These are phyloP conservation scores for Ginglymostoma cirratum DNA, from an alignment of 2,113 vertebrate species.

Conservation along the genomic window DNA sequence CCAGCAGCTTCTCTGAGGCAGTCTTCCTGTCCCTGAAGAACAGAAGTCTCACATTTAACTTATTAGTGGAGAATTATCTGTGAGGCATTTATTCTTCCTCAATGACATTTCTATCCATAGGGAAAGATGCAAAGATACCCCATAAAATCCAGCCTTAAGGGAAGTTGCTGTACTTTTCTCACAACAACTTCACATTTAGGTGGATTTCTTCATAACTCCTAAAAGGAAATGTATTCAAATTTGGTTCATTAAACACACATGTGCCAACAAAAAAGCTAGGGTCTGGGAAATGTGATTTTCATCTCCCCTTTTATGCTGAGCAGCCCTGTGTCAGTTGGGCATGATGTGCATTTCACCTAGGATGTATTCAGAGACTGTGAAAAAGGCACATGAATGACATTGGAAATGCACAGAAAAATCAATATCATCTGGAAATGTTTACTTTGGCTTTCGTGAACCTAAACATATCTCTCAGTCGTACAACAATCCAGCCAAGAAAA, in stretches of 20 bases:
- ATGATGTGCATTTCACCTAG: neutral
- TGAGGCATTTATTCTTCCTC: neutral
- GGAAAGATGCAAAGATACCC: neutral
- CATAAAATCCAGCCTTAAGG: neutral
- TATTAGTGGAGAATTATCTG: neutral
- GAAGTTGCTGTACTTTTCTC: neutral
- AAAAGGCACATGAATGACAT: neutral
- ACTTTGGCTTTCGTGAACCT: neutral
- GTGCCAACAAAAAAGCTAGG: too few species aligned
- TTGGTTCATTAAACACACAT: neutral
- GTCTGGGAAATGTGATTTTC: neutral
- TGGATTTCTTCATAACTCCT: neutral
- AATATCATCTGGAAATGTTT: neutral
- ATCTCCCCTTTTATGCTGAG: neutral
- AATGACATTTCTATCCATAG: neutral
- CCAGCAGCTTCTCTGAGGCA: too few species aligned
- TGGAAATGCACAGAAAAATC: neutral
- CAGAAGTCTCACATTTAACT: neutral
- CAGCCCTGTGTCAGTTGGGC: neutral
- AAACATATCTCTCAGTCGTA: too few species aligned
- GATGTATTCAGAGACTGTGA: neutral
- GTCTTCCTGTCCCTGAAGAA: too few species aligned
- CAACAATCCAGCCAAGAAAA: neutral
- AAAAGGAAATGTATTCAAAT: neutral
- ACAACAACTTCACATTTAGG: neutral